These are phyloP conservation scores for human DNA, from an alignment of 2,113 vertebrate genomes.

Conservation along the genomic window GRCh38 chr11:24628001-24628500, in stretches of 20 bases:
- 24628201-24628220: neutral
- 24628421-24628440: neutral
- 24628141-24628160: neutral
- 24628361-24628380: neutral
- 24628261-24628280: neutral
- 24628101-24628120: neutral
- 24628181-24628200: neutral
- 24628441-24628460: neutral
- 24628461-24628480: neutral
- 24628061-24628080: neutral
- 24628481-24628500: neutral
- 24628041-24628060: neutral
- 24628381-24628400: neutral
- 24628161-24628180: neutral
- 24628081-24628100: neutral
- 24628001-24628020: neutral
- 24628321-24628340: neutral
- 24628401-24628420: neutral
- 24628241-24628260: neutral
- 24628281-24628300: neutral
- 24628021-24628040: neutral
- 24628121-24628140: neutral
- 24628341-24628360: neutral
- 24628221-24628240: neutral
- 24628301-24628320: neutral